These are phyloP conservation scores for Enteromius mattozi DNA, from an alignment of 2,797 vertebrate genomes.

Conservation along the genomic window DNA sequence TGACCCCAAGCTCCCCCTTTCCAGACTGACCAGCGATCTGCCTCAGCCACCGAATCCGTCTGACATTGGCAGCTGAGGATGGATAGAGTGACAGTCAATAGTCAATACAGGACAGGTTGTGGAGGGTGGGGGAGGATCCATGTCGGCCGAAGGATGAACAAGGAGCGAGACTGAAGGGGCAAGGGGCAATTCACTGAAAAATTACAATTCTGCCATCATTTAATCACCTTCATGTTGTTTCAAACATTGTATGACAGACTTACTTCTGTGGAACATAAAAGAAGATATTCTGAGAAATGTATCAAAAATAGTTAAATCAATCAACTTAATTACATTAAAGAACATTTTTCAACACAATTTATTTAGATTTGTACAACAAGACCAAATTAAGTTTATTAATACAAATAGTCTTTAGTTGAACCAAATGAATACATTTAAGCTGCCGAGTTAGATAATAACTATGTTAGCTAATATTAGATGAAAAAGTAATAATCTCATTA, in stretches of 20 bases:
- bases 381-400: not conserved
- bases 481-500: not conserved
- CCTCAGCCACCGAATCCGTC: conserved; percentile 44
- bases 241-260: not conserved
- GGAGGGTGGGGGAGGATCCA: conserved; percentile 23
- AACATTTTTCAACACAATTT: not conserved
- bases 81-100: conserved; percentile 57
- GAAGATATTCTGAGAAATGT: not conserved
- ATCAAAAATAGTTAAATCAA: not conserved
- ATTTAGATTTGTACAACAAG: not conserved
- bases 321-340: not conserved
- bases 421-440: not conserved
- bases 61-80: conserved; percentile 49
- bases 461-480: not conserved
- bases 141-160: conserved; percentile 30
- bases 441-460: not conserved
- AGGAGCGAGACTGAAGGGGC: not conserved
- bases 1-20: conserved; percentile 55
- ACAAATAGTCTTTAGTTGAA: not conserved
- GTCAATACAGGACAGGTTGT: conserved; percentile 50
- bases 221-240: not conserved
- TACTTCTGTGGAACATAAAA: not conserved
- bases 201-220: not conserved
- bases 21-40: conserved; percentile 48
- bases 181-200: not conserved